A percentile compares a stretch with the other conserved stretches of the same genome.
phyloP scores from a whole-genome alignment of 1,140 invertebrate genomes.

The Euschistus heros region DNA sequence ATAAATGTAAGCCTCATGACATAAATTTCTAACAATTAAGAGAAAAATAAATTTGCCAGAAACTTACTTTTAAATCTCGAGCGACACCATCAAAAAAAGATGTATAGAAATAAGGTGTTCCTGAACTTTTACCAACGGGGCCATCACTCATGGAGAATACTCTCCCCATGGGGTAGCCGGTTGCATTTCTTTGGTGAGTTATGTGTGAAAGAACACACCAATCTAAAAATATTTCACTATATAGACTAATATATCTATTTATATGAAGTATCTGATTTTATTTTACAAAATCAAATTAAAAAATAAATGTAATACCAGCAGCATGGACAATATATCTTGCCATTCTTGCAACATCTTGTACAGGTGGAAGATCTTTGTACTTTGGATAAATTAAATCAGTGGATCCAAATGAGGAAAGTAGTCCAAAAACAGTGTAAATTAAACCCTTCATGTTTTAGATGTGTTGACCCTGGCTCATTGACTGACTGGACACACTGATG shows the following conservation, averaged over 20 bases:
- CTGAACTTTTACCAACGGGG: slow-evolving; percentile 50
- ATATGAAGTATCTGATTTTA: not conserved
- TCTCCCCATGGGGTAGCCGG: slow-evolving; percentile 60
- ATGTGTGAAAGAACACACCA: slow-evolving; percentile 65
- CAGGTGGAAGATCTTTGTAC: slow-evolving; percentile 17
- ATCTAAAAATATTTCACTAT: slow-evolving; percentile 38
- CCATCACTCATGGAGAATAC: slow-evolving; percentile 66
- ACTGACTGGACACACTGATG: no score
- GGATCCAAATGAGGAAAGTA: no score
- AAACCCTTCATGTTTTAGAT: no score
- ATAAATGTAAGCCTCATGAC: not conserved
- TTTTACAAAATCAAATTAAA: not conserved
- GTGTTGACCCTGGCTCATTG: no score
- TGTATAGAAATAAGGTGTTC: slow-evolving; percentile 59
- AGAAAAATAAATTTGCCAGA: not conserved
- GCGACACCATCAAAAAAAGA: slow-evolving; percentile 15
- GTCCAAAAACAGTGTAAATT: no score
- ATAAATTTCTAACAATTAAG: not conserved
- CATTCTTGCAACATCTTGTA: slow-evolving; percentile 39
- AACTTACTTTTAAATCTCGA: slow-evolving; percentile 14
- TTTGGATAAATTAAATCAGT: no score
- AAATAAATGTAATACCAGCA: slow-evolving; percentile 34
- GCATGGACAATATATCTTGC: slow-evolving; percentile 43
- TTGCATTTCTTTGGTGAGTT: slow-evolving; percentile 47
- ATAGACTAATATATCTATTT: not conserved